These are phyloP conservation scores for Hydroisotoma schaefferi DNA, from an alignment of 2,888 invertebrate genomes.

Conservation along the genomic window DNA sequence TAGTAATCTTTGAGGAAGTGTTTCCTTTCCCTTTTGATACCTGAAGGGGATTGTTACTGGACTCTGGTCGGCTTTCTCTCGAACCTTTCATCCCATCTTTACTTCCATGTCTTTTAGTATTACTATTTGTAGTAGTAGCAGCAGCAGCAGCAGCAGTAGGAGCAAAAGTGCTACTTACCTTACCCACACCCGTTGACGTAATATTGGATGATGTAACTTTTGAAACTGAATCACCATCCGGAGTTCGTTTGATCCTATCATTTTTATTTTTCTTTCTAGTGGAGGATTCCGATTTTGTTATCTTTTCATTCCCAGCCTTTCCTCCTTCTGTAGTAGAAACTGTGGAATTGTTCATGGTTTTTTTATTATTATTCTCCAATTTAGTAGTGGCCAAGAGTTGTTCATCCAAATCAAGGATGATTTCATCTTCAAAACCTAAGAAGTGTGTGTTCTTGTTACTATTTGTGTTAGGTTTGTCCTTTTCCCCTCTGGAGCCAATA, in stretches of 20 bases:
- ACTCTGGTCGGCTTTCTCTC: slow-evolving; percentile 42
- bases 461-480: neutral
- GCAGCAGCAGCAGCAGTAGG: neutral
- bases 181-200: slow-evolving; percentile 7
- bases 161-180: neutral
- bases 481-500: slow-evolving; percentile 22
- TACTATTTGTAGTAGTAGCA: neutral
- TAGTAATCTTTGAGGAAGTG: no score
- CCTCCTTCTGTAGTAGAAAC: no score
- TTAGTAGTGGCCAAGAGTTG: neutral
- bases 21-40: no score
- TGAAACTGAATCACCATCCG: neutral
- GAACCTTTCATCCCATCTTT: slow-evolving; percentile 23
- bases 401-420: slow-evolving; percentile 22
- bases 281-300: neutral
- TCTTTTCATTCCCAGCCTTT: neutral
- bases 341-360: no score
- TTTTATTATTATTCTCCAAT: no score
- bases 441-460: no score
- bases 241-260: neutral
- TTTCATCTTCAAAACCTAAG: slow-evolving; percentile 31
- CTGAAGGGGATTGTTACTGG: no score
- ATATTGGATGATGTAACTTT: neutral
- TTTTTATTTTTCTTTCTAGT: neutral
- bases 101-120: no score